Evolutionary conservation across 2,888 invertebrate genomes (phyloP), one percentile per base, ranked within the genome.

Genomic region (Platycheirus rosarum): DNA sequence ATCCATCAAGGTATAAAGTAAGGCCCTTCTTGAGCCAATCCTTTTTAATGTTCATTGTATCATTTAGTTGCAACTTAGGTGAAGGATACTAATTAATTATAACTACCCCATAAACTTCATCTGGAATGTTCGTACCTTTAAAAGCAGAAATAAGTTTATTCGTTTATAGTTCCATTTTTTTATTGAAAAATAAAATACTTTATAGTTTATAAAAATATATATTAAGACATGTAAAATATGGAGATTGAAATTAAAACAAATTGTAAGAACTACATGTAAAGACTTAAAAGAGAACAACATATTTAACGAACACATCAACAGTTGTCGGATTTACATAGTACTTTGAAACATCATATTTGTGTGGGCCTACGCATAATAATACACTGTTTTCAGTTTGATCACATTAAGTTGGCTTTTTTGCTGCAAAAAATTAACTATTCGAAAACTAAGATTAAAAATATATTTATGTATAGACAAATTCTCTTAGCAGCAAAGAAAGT

Each of bases 301-400:
- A 62, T 14, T 2, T 55, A 37, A 35, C 26, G 14, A 60, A 32
- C 48, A 62, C 6, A 1, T 16, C 48, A 46, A 60, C 9, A 35
- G 26, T 57, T 20, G 13, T 53, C 23, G 32, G 40, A 37, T 20
- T 20, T 48, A n/a, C n/a, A n/a, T n/a, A n/a, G n/a, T n/a, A n/a
- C 51, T 68, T 48, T 66, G 16, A 53, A 65, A 68, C 42, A 53
- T 46, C n/a, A n/a, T 60, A 32, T 7, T 8, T 60, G 51, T 6
- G 14, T 26, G 57, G 60, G 44, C 68, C 66, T 77, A 77, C 57
- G 14, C 68, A 77, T 82, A 82, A 65, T 77, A 82, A 82, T 82
- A 82, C 82, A 82, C 37, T 77, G 71, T 77, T 77, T 55, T 66
- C 71, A 76, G 80, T 76, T 75, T 75, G 70, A 80, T 82, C 82